phyloP scores from a whole-genome alignment of 1,140 invertebrate genomes.

The Bicyclus anynana region DNA sequence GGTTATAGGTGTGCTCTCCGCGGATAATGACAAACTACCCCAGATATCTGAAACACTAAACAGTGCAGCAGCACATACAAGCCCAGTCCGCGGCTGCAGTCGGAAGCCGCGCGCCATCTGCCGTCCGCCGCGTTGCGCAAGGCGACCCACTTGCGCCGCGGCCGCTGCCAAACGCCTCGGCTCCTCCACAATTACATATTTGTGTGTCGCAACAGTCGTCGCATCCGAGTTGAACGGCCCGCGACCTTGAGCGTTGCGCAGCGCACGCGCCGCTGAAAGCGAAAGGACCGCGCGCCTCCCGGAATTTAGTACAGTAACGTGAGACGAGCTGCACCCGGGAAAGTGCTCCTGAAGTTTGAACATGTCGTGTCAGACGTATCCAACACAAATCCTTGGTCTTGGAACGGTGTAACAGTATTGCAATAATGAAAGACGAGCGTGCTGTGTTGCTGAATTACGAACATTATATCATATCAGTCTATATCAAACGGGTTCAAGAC shows the following conservation, averaged over 20 bases:
- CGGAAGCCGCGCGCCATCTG: constrained; percentile 71
- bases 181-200: constrained; percentile 73
- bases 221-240: constrained; percentile 75
- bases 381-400: neutral
- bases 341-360: neutral
- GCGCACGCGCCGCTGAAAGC: constrained; percentile 67
- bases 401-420: no score
- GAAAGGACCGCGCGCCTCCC: constrained; percentile 58
- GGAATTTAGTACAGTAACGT: constrained; percentile 32
- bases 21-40: no score
- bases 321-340: neutral
- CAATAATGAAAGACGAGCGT: no score
- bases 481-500: no score
- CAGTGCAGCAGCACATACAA: no score
- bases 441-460: no score
- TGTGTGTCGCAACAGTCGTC: constrained; percentile 69
- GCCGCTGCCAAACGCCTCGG: constrained; percentile 69
- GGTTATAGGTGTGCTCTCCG: no score
- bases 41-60: no score
- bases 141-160: constrained; percentile 65
- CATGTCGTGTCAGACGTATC: neutral
- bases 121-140: constrained; percentile 62
- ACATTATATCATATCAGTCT: no score
- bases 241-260: constrained; percentile 67
- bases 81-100: constrained; percentile 41